Evolutionary conservation across 2,797 vertebrate species (phyloP).

Genomic region (Enteromius treurensis): DNA sequence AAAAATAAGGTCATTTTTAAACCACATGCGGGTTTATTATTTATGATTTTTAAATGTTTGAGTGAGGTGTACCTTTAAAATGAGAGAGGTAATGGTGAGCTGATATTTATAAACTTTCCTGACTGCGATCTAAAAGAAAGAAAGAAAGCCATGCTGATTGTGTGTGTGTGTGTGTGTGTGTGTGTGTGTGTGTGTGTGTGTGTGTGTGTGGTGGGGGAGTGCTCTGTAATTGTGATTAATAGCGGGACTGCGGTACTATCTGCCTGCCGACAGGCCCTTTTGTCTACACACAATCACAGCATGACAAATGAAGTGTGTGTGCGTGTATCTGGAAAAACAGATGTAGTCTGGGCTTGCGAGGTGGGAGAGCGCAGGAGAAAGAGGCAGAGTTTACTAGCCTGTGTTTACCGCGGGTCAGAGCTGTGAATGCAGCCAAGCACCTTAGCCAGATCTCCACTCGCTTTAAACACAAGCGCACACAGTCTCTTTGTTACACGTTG

Average conservation of each 20-base stretch:
- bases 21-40: neutral
- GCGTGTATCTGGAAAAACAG: constrained; percentile 87
- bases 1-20: neutral
- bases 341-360: constrained; percentile 93
- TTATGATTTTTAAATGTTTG: neutral
- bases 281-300: constrained; percentile 95
- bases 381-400: constrained; percentile 86
- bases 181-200: constrained; percentile 28
- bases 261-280: constrained; percentile 92
- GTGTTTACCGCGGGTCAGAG: constrained; percentile 77
- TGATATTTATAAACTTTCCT: constrained; percentile 74
- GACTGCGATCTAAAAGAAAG: constrained; percentile 65
- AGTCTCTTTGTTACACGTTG: neutral
- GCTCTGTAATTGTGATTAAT: constrained; percentile 99
- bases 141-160: constrained; percentile 36
- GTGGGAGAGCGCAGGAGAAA: constrained; percentile 81
- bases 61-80: neutral
- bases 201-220: constrained; percentile 60
- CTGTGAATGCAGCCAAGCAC: constrained; percentile 29
- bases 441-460: constrained; percentile 18
- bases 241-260: constrained; percentile 90
- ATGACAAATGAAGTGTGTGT: constrained; percentile 98
- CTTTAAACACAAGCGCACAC: constrained; percentile 21
- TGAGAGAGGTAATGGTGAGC: constrained; percentile 73
- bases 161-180: constrained; percentile 20